Evolutionary conservation across 92 coral and sea anemone genomes (phyloP), one percentile per base, ranked within the genome.

Genomic region (Galaxea fascicularis): DNA sequence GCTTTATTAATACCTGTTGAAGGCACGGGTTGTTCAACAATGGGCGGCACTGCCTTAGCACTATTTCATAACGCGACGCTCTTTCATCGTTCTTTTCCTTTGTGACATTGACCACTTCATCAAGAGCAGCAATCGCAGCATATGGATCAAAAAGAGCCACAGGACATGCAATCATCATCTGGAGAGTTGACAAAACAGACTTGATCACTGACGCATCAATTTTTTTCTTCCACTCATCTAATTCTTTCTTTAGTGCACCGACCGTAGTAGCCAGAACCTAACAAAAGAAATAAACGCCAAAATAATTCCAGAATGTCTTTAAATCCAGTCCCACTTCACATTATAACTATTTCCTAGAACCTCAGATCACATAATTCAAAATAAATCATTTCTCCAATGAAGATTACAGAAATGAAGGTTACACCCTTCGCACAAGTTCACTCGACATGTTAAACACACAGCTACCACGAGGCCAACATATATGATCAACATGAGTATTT

Each of bases 41-140:
- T 13, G 81, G 81, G 53, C 68, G 45, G 44, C 81, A 76, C 53
- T 76, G 66, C 49, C 81, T 56, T n/a, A 76, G 81, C 25, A 77
- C 57, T 59, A 64, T 77, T 20, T 59, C 46, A 57, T 10, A 77
- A 21, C 41, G 28, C 16, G 71, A 10, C 20, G 26, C 49, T 24
- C 71, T 22, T 10, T 44, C 69, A 54, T 77, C 82, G 45, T 29
- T 21, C 69, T 59, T 57, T 2, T 77, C 65, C 31, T 58, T 31
- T 11, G 82, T 44, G 11, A 57, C 47, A 65, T 59, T 57, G 20
- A 58, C 67, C 45, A 77, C 35, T 24, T 77, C 29, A 13, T 77
- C 53, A 22, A 77, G 82, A 7, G 71, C 71, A 14, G 82, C 82
- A 12, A 77, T 64, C 60, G 82, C 71, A 26, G 71, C 82, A 31